Evolutionary conservation across 1,140 invertebrate species (phyloP).

Genomic region (Rhizoglyphus robini): DNA sequence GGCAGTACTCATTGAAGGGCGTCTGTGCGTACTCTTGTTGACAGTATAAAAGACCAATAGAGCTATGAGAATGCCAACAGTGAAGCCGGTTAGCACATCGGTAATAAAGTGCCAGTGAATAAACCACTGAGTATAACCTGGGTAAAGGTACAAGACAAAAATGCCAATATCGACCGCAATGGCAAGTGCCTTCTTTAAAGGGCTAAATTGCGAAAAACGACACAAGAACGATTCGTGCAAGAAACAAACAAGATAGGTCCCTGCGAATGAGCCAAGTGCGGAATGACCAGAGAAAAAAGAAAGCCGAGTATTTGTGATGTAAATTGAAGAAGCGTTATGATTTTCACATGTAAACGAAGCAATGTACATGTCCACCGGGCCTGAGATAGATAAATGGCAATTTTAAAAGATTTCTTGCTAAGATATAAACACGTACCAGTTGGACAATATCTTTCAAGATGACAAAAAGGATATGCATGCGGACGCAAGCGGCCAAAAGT

Average conservation of each 20-base stretch:
- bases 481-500: conserved; percentile 14
- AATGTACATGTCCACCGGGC: background rate
- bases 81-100: conserved; percentile 16
- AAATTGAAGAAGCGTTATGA: background rate
- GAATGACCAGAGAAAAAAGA: conserved; percentile 19
- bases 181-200: background rate
- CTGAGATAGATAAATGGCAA: background rate
- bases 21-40: too few species aligned
- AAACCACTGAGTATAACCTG: conserved; percentile 10
- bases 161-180: background rate
- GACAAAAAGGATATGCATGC: conserved; percentile 10
- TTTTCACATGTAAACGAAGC: conserved; percentile 4
- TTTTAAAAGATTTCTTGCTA: too few species aligned
- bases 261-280: conserved; percentile 2
- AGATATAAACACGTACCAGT: background rate
- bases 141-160: background rate
- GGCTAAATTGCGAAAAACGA: background rate
- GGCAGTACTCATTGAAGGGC: too few species aligned
- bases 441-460: conserved; percentile 1
- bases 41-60: too few species aligned
- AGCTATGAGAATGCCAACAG: background rate
- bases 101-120: conserved; percentile 15
- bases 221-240: background rate
- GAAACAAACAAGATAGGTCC: conserved; percentile 3
- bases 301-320: background rate